A percentile compares a stretch with the other conserved stretches of the same genome.
Evolutionary conservation across 2,113 vertebrate genomes (phyloP).

Genomic region (Vicugna pacos): DNA sequence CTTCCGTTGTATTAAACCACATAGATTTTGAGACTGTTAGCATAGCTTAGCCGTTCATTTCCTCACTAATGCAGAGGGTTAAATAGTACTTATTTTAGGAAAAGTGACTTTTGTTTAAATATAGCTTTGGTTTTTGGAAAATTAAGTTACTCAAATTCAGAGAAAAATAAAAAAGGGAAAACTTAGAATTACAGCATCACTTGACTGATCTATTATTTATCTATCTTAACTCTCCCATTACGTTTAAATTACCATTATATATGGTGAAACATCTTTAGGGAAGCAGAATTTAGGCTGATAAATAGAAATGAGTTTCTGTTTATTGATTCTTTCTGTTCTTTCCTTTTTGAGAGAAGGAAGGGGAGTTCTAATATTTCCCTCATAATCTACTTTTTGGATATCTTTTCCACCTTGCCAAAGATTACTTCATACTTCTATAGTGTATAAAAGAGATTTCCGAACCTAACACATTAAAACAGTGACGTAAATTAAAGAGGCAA

Average conservation of each 20-base stretch:
- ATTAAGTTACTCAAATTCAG: not conserved
- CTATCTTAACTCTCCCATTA: not conserved
- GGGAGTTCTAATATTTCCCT: not conserved
- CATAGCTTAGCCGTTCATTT: not conserved
- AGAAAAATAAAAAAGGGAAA: not conserved
- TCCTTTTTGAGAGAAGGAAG: not conserved
- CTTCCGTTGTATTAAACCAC: not conserved
- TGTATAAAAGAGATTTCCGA: constrained; percentile 22
- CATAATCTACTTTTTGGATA: not conserved
- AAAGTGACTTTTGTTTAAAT: not conserved
- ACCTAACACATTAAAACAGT: not conserved
- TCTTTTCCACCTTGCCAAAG: not conserved
- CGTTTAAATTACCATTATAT: constrained; percentile 16
- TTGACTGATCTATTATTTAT: not conserved
- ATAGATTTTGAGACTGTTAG: not conserved
- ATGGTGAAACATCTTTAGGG: not conserved
- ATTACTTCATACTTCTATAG: not conserved
- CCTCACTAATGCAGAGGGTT: not conserved
- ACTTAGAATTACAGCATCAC: not conserved
- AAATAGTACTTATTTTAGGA: not conserved
- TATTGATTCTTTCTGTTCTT: not conserved
- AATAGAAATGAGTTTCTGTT: not conserved
- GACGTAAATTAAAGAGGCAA: not conserved
- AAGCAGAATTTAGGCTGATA: not conserved
- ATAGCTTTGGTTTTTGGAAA: not conserved